A percentile compares a stretch with the other conserved stretches of the same genome.
phyloP scores from a whole-genome alignment of 2,113 vertebrate genomes.

The Odontophorus gujanensis region DNA sequence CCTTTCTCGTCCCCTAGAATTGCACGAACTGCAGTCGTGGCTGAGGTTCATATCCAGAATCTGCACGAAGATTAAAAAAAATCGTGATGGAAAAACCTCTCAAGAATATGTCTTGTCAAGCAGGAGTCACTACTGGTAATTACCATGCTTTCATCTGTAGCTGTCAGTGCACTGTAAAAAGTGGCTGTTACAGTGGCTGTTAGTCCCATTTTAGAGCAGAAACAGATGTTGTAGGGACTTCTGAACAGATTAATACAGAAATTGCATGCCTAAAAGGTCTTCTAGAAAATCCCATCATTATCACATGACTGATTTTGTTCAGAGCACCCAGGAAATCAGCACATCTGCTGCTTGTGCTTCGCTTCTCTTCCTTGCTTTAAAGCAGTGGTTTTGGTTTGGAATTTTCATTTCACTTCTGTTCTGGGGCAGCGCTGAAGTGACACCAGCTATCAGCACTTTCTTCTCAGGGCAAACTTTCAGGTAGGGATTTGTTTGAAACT shows the following conservation, averaged over 20 bases:
- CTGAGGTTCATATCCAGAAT: background rate
- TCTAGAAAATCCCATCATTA: conserved; percentile 64
- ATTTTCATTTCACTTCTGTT: background rate
- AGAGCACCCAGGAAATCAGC: conserved; percentile 39
- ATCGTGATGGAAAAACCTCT: background rate
- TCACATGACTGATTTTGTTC: conserved; percentile 55
- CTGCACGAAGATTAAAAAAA: background rate
- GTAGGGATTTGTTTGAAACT: background rate
- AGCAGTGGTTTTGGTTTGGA: background rate
- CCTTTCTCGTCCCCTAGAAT: background rate
- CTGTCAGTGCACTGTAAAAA: conserved; percentile 40
- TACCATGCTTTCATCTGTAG: conserved; percentile 33
- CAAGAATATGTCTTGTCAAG: background rate
- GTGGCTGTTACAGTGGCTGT: background rate
- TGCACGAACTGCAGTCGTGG: background rate
- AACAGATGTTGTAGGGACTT: conserved; percentile 37
- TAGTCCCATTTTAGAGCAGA: conserved; percentile 9
- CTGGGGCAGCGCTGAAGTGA: background rate
- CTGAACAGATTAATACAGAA: conserved; percentile 48
- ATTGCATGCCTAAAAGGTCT: conserved; percentile 57
- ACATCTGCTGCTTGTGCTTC: background rate
- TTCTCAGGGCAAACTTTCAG: background rate
- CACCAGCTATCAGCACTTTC: rapidly evolving
- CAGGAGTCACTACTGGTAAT: conserved; percentile 14
- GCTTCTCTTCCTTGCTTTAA: conserved; percentile 17